Conservation (phyloP, 2,888 invertebrate species). For the Eristalinus aeneus region DNA sequence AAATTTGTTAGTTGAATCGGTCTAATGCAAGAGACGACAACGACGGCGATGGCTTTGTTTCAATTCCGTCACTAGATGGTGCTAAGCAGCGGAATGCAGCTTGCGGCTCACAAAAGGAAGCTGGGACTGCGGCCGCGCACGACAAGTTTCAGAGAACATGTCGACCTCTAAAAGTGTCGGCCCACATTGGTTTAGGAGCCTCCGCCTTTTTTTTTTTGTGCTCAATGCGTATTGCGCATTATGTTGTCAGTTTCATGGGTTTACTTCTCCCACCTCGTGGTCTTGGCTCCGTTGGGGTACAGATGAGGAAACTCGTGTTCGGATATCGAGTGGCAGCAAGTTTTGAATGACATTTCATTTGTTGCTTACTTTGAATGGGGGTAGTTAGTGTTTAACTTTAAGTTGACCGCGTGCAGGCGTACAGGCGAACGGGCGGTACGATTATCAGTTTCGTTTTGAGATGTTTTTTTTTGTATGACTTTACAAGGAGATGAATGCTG, state of each 20-base stretch:
- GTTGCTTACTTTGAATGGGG: conserved; percentile 33
- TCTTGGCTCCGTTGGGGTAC: conserved; percentile 9
- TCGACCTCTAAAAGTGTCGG: conserved; percentile 65
- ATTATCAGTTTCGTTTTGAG: neutral
- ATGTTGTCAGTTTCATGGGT: conserved; percentile 21
- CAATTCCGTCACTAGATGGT: conserved; percentile 61
- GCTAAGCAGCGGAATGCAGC: conserved; percentile 49
- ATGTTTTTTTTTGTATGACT: neutral
- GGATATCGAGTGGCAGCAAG: conserved; percentile 8
- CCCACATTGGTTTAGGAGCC: conserved; percentile 55
- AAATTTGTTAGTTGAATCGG: conserved; percentile 35
- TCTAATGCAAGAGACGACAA: conserved; percentile 23
- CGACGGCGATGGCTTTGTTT: conserved; percentile 23
- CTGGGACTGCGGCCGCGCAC: conserved; percentile 8
- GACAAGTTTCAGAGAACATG: conserved; percentile 28
- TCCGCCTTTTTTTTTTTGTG: conserved; percentile 38
- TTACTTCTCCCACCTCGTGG: neutral
- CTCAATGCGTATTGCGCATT: conserved; percentile 19
- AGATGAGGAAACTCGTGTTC: conserved; percentile 43
- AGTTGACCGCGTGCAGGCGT: conserved; percentile 16
- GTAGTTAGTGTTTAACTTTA: conserved; percentile 27
- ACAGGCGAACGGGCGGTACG: neutral
- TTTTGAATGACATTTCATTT: conserved; percentile 59
- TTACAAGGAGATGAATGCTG: neutral
- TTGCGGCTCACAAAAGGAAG: conserved; percentile 43